Conservation (phyloP, 2,888 invertebrate species). For the Harpalus rufipes region DNA sequence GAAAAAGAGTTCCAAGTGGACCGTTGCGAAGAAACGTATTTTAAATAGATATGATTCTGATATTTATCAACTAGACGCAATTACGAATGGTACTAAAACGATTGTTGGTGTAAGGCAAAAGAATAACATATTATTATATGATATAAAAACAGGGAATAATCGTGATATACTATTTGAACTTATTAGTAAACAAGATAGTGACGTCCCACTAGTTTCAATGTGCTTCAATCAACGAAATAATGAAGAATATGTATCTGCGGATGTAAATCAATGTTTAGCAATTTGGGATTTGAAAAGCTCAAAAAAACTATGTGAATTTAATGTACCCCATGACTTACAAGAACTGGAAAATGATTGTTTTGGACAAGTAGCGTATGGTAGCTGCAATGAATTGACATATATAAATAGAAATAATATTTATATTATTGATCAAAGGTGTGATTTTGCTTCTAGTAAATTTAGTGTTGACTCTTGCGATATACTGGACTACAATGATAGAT, state of each 20-base stretch:
- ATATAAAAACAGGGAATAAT: slow-evolving; percentile 71
- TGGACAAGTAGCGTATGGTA: slow-evolving; percentile 76
- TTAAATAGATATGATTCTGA: slow-evolving; percentile 2
- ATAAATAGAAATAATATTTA: slow-evolving; percentile 74
- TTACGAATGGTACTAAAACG: not conserved
- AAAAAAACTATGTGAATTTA: slow-evolving; percentile 1
- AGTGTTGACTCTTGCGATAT: slow-evolving; percentile 75
- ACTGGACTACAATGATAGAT: slow-evolving; percentile 20
- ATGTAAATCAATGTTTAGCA: slow-evolving; percentile 76
- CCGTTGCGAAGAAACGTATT: not conserved
- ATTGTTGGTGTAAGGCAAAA: slow-evolving; percentile 76
- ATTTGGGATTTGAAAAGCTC: slow-evolving; percentile 69
- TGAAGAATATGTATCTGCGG: slow-evolving; percentile 73
- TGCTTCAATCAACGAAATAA: slow-evolving; percentile 77
- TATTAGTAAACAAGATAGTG: slow-evolving; percentile 75
- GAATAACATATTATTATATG: slow-evolving; percentile 76
- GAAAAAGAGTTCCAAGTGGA: slow-evolving; percentile 20
- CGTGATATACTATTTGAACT: slow-evolving; percentile 73
- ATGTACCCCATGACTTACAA: slow-evolving; percentile 54
- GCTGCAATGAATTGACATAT: slow-evolving; percentile 75
- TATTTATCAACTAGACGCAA: slow-evolving; percentile 55
- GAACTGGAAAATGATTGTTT: slow-evolving; percentile 76
- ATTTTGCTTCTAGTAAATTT: slow-evolving; percentile 73
- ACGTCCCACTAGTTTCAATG: slow-evolving; percentile 76
- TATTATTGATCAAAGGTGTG: slow-evolving; percentile 77